Conservation (phyloP, 2,888 invertebrate species). For the Eupithecia vulgata region DNA sequence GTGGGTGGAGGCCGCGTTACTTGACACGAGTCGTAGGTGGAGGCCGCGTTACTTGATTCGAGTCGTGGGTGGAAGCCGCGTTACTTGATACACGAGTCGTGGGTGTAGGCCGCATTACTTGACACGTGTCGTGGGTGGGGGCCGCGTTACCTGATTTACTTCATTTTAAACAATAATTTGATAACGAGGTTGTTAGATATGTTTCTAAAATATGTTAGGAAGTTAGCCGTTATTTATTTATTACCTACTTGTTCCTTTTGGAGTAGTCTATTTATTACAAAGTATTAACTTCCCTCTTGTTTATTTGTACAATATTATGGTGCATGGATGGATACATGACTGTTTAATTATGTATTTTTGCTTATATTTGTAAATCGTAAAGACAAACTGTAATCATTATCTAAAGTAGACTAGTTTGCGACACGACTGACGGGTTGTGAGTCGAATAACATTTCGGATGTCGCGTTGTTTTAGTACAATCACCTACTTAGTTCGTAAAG, state of each 20-base stretch:
- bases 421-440: slow-evolving; percentile 52
- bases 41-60: neutral
- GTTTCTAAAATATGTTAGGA: neutral
- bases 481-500: slow-evolving; percentile 44
- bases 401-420: slow-evolving; percentile 7
- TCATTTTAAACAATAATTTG: neutral
- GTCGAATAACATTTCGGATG: slow-evolving; percentile 42
- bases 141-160: neutral
- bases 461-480: slow-evolving; percentile 35
- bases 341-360: neutral
- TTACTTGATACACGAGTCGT: neutral
- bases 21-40: slow-evolving; percentile 15
- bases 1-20: too few relatives aligned
- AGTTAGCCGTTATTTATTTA: neutral
- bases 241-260: neutral
- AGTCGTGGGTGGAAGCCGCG: too few relatives aligned
- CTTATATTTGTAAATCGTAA: neutral
- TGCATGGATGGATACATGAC: neutral
- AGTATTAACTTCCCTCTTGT: slow-evolving; percentile 5
- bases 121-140: too few relatives aligned
- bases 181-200: neutral
- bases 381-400: neutral
- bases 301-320: neutral
- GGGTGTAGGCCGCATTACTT: neutral
- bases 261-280: neutral